Conservation (phyloP, 2,888 invertebrate species). For the Odontomyia ornata region DNA sequence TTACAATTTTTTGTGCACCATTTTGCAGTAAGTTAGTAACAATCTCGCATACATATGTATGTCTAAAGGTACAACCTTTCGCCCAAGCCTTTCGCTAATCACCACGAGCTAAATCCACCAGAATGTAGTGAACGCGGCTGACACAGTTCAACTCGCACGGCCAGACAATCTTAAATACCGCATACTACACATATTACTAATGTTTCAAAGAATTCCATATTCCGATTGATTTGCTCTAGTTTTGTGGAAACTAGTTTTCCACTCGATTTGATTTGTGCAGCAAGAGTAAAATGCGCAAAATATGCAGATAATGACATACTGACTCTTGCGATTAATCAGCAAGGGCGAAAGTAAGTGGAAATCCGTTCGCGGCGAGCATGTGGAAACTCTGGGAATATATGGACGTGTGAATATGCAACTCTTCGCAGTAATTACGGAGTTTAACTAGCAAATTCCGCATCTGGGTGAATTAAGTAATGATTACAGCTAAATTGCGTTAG, state of each 20-base stretch:
- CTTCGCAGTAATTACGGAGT: neutral
- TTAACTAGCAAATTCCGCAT: neutral
- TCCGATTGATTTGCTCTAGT: slow-evolving; percentile 7
- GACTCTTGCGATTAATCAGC: slow-evolving; percentile 15
- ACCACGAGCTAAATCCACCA: neutral
- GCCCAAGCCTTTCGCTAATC: neutral
- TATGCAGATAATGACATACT: slow-evolving; percentile 35
- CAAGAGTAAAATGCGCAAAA: neutral
- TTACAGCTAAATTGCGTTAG: neutral
- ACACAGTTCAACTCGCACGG: neutral
- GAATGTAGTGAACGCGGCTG: neutral
- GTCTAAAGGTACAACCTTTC: too few species aligned
- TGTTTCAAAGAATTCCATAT: slow-evolving; percentile 23
- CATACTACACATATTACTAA: neutral
- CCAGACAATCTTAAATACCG: neutral
- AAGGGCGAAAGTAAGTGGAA: slow-evolving; percentile 32
- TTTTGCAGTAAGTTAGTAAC: too few species aligned
- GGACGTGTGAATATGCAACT: neutral
- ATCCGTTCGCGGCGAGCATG: neutral
- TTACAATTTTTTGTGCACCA: neutral
- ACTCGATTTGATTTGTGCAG: slow-evolving; percentile 15
- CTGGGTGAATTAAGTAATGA: slow-evolving; percentile 2
- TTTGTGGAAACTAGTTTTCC: slow-evolving; percentile 7
- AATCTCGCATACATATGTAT: too few species aligned
- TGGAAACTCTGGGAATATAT: neutral